These are phyloP conservation scores for Chironomus riparius DNA, from an alignment of 2,888 invertebrate genomes.

Conservation along the genomic window DNA sequence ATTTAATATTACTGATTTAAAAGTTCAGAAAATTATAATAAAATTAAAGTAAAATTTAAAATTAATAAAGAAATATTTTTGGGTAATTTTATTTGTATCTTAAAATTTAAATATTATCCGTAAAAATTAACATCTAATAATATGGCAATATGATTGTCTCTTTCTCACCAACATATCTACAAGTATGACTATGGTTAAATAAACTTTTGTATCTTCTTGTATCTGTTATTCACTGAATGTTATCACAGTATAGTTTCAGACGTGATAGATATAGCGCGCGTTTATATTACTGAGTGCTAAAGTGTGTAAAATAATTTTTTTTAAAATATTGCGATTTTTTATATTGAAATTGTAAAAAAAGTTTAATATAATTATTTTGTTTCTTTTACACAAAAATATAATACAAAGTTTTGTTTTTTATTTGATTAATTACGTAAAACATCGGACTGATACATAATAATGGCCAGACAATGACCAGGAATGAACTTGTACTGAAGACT, in stretches of 20 bases:
- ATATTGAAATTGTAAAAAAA: neutral
- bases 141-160: neutral
- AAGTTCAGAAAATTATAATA: neutral
- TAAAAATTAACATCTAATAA: neutral
- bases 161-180: neutral
- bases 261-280: conserved; percentile 17
- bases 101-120: neutral
- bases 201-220: conserved; percentile 21
- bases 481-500: conserved; percentile 12
- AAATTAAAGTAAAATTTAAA: neutral
- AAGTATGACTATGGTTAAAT: conserved; percentile 17
- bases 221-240: conserved; percentile 16
- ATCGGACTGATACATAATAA: neutral
- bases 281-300: neutral
- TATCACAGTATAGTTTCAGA: conserved; percentile 25
- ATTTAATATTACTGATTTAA: no score
- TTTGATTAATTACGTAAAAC: neutral
- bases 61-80: no score
- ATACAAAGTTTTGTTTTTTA: neutral
- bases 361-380: neutral
- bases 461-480: neutral
- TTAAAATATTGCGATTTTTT: neutral
- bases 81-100: no score
- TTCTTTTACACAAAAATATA: no score
- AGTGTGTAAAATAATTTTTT: neutral